A percentile compares a stretch with the other conserved stretches of the same genome.
Evolutionary conservation across 2,888 invertebrate species (phyloP).

Genomic region (Xestia rhomboidea): DNA sequence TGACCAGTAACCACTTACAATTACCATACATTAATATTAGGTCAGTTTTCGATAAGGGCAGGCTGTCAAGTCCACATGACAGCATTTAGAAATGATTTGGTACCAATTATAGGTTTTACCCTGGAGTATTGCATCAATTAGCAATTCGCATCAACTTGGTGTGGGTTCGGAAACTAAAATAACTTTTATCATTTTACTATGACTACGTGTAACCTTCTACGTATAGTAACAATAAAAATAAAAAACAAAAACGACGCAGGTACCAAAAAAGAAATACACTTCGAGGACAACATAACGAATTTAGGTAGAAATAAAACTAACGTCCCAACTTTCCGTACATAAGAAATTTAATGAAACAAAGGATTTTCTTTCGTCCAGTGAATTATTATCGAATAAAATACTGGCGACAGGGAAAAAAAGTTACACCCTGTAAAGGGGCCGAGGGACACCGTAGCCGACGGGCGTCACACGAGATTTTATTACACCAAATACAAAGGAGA

Average conservation of each 20-base stretch:
- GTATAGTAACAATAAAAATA: conserved; percentile 28
- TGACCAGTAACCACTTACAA: conserved; percentile 47
- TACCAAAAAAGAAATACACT: conserved; percentile 36
- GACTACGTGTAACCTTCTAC: neutral
- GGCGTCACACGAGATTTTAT: conserved; percentile 85
- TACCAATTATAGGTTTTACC: neutral
- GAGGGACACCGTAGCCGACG: conserved; percentile 74
- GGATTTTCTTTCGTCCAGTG: conserved; percentile 77
- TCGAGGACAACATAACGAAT: conserved; percentile 47
- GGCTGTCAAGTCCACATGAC: neutral
- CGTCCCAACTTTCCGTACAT: conserved; percentile 63
- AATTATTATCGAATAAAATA: conserved; percentile 86
- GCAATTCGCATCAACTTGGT: neutral
- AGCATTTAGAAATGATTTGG: neutral
- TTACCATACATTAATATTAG: conserved; percentile 54
- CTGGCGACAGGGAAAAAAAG: conserved; percentile 85
- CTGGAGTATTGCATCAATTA: neutral
- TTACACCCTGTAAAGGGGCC: conserved; percentile 84
- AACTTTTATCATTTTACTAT: neutral
- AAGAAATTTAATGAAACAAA: conserved; percentile 83
- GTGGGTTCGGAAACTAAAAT: neutral
- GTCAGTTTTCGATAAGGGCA: neutral
- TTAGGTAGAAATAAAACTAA: conserved; percentile 72
- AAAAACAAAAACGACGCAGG: conserved; percentile 27
- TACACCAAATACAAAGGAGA: conserved; percentile 82